These are phyloP conservation scores for Panopea generosa DNA, from an alignment of 2,888 invertebrate genomes.

Conservation along the genomic window DNA sequence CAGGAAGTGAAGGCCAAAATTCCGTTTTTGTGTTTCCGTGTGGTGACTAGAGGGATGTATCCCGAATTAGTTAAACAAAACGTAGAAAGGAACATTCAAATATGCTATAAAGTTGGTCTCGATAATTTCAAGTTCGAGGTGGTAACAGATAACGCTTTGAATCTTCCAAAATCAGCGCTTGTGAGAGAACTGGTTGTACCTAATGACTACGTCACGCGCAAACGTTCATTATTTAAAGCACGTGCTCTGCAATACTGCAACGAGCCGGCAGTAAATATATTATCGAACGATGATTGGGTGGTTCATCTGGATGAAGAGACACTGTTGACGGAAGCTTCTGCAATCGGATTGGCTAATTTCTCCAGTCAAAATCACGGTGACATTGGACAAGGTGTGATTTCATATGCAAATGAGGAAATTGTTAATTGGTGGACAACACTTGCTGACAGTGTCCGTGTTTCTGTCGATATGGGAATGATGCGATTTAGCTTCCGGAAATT, in stretches of 20 bases:
- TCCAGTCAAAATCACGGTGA: constrained; percentile 55
- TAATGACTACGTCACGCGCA: constrained; percentile 49
- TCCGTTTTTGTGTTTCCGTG: constrained; percentile 67
- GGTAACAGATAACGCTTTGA: constrained; percentile 61
- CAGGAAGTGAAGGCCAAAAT: constrained; percentile 48
- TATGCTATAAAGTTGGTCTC: constrained; percentile 61
- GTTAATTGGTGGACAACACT: constrained; percentile 66
- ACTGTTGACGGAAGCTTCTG: constrained; percentile 53
- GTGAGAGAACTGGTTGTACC: constrained; percentile 64
- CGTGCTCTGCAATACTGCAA: constrained; percentile 65
- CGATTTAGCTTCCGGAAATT: constrained; percentile 58
- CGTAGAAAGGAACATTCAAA: constrained; percentile 59
- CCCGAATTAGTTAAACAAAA: constrained; percentile 59
- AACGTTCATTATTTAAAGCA: constrained; percentile 62
- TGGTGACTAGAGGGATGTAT: constrained; percentile 62
- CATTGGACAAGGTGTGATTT: constrained; percentile 64
- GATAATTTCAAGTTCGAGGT: constrained; percentile 68
- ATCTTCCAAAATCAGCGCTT: constrained; percentile 49
- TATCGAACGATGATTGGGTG: constrained; percentile 62
- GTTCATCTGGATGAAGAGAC: constrained; percentile 68
- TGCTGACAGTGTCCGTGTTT: constrained; percentile 62
- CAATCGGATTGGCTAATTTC: constrained; percentile 64
- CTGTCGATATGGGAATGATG: constrained; percentile 64
- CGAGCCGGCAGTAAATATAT: constrained; percentile 58
- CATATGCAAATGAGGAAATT: constrained; percentile 65